Base-by-base conservation (phyloP, 2,888 invertebrate genomes). In the Orthosia gracilis region DNA sequence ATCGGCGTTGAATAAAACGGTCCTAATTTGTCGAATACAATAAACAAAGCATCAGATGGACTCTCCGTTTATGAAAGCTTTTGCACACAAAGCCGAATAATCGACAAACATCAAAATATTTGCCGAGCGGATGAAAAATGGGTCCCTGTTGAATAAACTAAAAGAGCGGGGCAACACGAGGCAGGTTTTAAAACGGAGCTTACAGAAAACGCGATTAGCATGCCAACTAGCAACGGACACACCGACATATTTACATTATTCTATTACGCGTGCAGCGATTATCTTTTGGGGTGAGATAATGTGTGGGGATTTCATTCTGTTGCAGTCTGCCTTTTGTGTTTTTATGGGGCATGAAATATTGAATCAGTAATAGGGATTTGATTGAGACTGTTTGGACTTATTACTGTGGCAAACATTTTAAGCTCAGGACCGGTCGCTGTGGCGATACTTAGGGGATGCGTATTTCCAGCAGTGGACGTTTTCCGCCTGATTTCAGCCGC, bases 91-190 rank as follows among this genome's bases (percentile, higher is more conserved):
- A 90, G 85, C 85, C 77, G 85, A 82, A 80, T 83, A 90, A 89
- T 90, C 90, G 92, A 92, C 91, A 91, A 91, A 92, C 90, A 93
- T 95, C 95, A 96, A 92, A 96, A 96, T 96, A 96, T 96, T 96
- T 96, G 94, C 94, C 85, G 88, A 93, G 89, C 89, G 89, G 85
- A 94, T 96, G 94, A 95, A 94, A 94, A 94, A 95, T 94, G 90
- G 89, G 76, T 89, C 91, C 93, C 90, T 86, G 89, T 85, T 91
- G 90, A 92, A 93, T 92, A 92, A 91, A 93, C 89, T 91, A 90
- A 92, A 91, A 89, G 87, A 89, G 87, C 78, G 87, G 86, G 69
- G 86, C 85, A 93, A 92, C 94, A 92, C 92, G 92, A 92, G 91
- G 91, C 91, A 91, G 92, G 92, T 94, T 95, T 94, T 93, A 91